Base-by-base conservation (phyloP, 2,113 vertebrate species). In the Oreamnos americanus region DNA sequence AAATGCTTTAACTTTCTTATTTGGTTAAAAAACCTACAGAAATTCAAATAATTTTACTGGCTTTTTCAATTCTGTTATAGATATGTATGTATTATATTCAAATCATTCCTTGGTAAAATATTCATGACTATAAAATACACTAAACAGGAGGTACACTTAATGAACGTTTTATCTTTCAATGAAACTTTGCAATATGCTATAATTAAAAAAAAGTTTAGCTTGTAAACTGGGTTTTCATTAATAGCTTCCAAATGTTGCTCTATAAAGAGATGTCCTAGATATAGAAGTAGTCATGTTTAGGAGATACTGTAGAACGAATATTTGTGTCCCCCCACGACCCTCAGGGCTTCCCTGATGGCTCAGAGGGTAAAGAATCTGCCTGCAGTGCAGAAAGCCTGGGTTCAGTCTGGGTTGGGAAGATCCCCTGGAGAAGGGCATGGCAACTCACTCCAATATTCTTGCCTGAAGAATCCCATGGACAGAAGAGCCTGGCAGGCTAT, bases 21-120 rank as follows among this genome's bases (percentile, higher is more conserved):
- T 97, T 98, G 81, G 90, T 74, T 84, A 33, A 76, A 96, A 97
- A 96, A 36, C 60, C 12, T n/a, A 81, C 51, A 78, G 49, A 91
- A 97, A 33, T 21, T 96, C 57, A 92, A 87, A 76, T 45, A n/a
- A 57, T 64, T 55, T 96, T 96, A 9, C 57, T 1, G 13, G 51
- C 84, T 87, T 26, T 96, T 97, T 64, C 15, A 43, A 0, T 36
- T 84, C 55, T 47, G 71, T 79, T 64, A 81, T 17, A 87, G 17
- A 67, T 53, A 51, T 82, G 10, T 49, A 81, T 85, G n/a, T 95
- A 2, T 21, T 64, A 60, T 16, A 76, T 85, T 92, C 6, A 87
- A 17, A 26, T 58, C 21, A 39, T 91, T 91, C 67, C 11, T 64
- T 88, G 53, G 17, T 57, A 88, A 88, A 88, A 39, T 60, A 79